Percentiles rank a stretch among this genome's conserved stretches.
Conservation (phyloP, 2,797 vertebrate species). For the Microchirus variegatus region DNA sequence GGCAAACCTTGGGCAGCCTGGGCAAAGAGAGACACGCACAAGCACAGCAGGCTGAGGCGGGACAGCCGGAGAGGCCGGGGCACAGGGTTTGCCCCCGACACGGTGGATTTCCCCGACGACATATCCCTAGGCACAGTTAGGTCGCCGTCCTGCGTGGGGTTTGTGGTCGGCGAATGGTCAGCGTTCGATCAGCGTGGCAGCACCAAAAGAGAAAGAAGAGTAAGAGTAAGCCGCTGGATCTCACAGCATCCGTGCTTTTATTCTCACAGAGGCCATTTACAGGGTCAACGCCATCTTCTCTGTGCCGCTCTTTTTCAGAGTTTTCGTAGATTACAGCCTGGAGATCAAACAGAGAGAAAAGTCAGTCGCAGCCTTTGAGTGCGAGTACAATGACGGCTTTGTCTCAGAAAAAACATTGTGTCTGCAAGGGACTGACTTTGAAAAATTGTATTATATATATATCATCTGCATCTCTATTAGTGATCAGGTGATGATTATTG, state of each 20-base stretch:
- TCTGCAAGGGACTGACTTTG: constrained; percentile 49
- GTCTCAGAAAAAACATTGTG: constrained; percentile 48
- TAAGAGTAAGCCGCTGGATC: constrained; percentile 51
- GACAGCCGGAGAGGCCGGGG: constrained; percentile 67
- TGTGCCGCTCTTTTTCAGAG: constrained; percentile 48
- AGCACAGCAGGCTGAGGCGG: constrained; percentile 67
- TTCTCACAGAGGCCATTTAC: constrained; percentile 73
- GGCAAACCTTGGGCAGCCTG: constrained; percentile 70
- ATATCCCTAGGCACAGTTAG: constrained; percentile 63
- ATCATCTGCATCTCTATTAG: constrained; percentile 33
- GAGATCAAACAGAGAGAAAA: constrained; percentile 77
- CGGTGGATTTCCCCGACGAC: constrained; percentile 72
- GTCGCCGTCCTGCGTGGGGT: constrained; percentile 47
- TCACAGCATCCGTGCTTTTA: constrained; percentile 72
- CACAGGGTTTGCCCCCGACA: constrained; percentile 62
- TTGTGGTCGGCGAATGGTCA: constrained; percentile 41
- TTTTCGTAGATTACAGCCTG: constrained; percentile 76
- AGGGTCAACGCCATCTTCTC: constrained; percentile 66
- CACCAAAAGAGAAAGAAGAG: constrained; percentile 42
- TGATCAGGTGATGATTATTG: constrained; percentile 15
- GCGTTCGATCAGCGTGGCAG: constrained; percentile 35
- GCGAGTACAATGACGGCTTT: constrained; percentile 64
- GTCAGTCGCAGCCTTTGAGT: constrained; percentile 64
- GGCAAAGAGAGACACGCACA: constrained; percentile 73
- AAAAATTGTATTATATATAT: constrained; percentile 18